Evolutionary conservation across 53 echinoderm and acorn worm genomes (phyloP), one percentile per base, ranked within the genome.

Genomic region (Holothuria leucospilota): DNA sequence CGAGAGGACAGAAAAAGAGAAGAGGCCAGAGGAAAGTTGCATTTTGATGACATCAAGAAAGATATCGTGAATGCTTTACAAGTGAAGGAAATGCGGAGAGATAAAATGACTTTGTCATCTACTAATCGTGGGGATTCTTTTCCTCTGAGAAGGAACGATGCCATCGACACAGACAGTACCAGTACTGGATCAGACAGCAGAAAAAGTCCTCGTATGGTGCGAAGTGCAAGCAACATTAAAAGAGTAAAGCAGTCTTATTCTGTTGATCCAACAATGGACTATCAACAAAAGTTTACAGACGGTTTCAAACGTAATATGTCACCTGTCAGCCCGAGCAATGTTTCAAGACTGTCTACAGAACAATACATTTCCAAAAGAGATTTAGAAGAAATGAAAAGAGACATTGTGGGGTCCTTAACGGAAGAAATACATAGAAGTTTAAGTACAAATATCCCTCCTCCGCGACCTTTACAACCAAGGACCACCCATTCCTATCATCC

Each of bases 1-100:
- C 90, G 98, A 29, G 98, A 98, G 60, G 98, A 98, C 82, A 89
- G 98, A 2, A 98, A 98, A 63, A 84, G 89, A 39, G 98, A 98
- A 46, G 90, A 93, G 59, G 89, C 89, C 20, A 83, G 96, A 6
- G 96, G 93, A 20, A 89, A 86, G 41, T 81, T 91, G 46, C 88
- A 96, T 71, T 90, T 96, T 65, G 85, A 93, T 63, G 92, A 86
- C 59, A 94, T 96, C 63, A 89, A 94, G 53, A 85, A 86, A 59
- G 94, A 92, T 56, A 90, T 94, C 20, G 80, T 94, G 8, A 86
- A 87, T 58, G 84, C 67, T 24, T 25, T 65, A 38, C 63, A 64
- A n/a, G 84, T 46, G 29, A 64, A 39, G 21, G 20, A 24, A 24
- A 39, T 13, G 40, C 25, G 51, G 16, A 13, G 29, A 73, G 38